Percentiles rank a stretch among this genome's conserved stretches.
These are phyloP conservation scores for Cepaea hortensis DNA, from an alignment of 2,888 invertebrate species.

Conservation along the genomic window DNA sequence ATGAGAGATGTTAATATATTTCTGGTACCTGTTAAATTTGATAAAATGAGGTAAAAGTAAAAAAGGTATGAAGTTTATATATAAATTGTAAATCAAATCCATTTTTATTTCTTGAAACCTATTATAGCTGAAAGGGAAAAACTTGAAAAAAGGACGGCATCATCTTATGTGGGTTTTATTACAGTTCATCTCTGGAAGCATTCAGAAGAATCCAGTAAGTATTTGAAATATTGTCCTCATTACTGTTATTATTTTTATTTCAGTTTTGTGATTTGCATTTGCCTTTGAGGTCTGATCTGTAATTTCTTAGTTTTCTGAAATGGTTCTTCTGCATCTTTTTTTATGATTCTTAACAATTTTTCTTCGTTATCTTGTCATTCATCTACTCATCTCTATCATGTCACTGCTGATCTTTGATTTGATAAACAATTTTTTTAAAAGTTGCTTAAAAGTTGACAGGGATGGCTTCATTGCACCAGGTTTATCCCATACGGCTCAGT, in stretches of 20 bases:
- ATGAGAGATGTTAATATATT: too few relatives aligned
- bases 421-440: too few relatives aligned
- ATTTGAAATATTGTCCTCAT: slow-evolving; percentile 51
- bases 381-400: too few relatives aligned
- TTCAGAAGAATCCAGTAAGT: slow-evolving; percentile 91
- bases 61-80: slow-evolving; percentile 79
- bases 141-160: slow-evolving; percentile 90
- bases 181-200: slow-evolving; percentile 97
- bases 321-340: background rate
- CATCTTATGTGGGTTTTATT: slow-evolving; percentile 99
- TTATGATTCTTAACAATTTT: background rate
- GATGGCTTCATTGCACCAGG: too few relatives aligned
- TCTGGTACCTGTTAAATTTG: too few relatives aligned
- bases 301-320: background rate
- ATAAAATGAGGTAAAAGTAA: too few relatives aligned
- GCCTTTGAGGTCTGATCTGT: background rate
- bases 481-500: too few relatives aligned
- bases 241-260: background rate
- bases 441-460: too few relatives aligned
- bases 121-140: slow-evolving; percentile 78
- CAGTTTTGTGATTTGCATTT: background rate
- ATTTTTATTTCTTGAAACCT: too few relatives aligned
- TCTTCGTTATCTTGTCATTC: background rate
- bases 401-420: too few relatives aligned
- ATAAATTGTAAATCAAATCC: slow-evolving; percentile 63